Conservation (phyloP, 1,140 invertebrate species). For the Acyrthosiphon pisum region DNA sequence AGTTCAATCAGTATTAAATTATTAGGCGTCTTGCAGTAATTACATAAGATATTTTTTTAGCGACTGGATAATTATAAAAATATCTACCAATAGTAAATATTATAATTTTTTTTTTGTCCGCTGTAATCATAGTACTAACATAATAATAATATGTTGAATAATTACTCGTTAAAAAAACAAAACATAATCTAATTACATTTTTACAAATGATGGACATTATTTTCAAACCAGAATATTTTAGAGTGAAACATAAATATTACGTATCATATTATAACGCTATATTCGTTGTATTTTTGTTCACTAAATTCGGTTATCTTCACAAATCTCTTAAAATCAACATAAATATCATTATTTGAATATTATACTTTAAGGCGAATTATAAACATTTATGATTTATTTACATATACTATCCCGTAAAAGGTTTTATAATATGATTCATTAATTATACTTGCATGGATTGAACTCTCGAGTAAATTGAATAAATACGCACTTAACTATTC, state of each 20-base stretch:
- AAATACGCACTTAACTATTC: slow-evolving; percentile 13
- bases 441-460: slow-evolving; percentile 29
- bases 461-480: neutral
- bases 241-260: neutral
- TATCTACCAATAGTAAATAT: neutral
- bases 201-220: neutral
- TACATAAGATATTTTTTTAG: neutral
- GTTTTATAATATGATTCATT: slow-evolving; percentile 17
- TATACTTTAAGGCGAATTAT: neutral
- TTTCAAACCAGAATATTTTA: neutral
- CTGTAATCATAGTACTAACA: neutral
- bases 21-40: neutral
- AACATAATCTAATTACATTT: neutral
- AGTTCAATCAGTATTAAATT: neutral
- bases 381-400: slow-evolving; percentile 24
- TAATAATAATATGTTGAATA: no score
- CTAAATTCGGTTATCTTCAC: neutral
- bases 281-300: neutral
- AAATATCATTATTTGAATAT: slow-evolving; percentile 8
- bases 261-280: neutral
- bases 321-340: neutral
- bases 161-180: neutral
- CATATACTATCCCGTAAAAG: neutral
- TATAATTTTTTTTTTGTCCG: neutral
- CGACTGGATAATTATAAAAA: neutral